Conservation (phyloP, 2,888 invertebrate genomes). For the Cynaeus angustus region DNA sequence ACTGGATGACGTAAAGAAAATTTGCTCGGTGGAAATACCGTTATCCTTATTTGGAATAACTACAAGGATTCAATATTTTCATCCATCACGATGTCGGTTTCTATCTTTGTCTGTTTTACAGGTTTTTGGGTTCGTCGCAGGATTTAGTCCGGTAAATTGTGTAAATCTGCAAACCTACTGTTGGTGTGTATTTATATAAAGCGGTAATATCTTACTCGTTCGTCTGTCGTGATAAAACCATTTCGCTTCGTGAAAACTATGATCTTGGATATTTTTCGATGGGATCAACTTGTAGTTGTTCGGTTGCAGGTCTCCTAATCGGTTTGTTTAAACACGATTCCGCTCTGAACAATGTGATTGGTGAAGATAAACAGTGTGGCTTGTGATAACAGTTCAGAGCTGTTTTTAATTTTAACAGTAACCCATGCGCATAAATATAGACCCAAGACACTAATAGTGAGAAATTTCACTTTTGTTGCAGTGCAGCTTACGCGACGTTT, state of each 20-base stretch:
- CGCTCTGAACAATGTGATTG: not conserved
- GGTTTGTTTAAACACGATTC: constrained; percentile 1
- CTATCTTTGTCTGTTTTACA: constrained; percentile 26
- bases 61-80: constrained; percentile 15
- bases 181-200: constrained; percentile 39
- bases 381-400: not conserved
- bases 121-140: constrained; percentile 22
- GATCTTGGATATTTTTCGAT: constrained; percentile 35
- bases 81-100: constrained; percentile 11
- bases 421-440: constrained; percentile 41
- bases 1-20: constrained; percentile 38
- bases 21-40: constrained; percentile 11
- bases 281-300: constrained; percentile 18
- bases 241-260: constrained; percentile 25
- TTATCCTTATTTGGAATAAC: constrained; percentile 42
- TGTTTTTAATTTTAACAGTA: constrained; percentile 8
- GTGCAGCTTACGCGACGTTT: constrained; percentile 20
- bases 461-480: constrained; percentile 43
- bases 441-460: constrained; percentile 39
- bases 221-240: constrained; percentile 17
- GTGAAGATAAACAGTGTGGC: constrained; percentile 10
- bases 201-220: constrained; percentile 29
- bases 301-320: constrained; percentile 33
- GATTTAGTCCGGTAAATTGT: constrained; percentile 35
- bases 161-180: constrained; percentile 36